A percentile compares a stretch with the other conserved stretches of the same genome.
Evolutionary conservation across 35 echinoderm and acorn worm genomes (phyloP).

Genomic region (Strongylocentrotus purpuratus): DNA sequence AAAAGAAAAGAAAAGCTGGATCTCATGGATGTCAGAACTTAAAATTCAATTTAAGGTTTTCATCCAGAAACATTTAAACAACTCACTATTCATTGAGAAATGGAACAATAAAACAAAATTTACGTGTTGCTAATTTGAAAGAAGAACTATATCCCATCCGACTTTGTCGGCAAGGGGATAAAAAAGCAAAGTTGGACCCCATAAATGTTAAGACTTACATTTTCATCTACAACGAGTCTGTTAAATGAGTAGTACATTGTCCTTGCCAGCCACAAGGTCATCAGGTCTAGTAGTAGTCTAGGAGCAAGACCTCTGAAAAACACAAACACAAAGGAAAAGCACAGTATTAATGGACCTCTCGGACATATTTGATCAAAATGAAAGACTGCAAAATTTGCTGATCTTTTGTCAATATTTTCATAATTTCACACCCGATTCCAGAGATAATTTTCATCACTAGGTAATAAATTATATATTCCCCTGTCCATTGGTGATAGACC

Average conservation of each 20-base stretch:
- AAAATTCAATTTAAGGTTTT: no score
- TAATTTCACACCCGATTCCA: neutral
- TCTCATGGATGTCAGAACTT: neutral
- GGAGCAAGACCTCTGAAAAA: conserved; percentile 83
- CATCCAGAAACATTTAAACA: no score
- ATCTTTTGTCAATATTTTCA: neutral
- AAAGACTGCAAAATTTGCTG: neutral
- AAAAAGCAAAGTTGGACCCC: no score
- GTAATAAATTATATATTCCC: no score
- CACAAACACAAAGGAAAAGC: neutral
- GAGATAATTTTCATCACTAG: neutral
- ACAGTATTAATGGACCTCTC: neutral
- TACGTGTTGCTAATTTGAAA: no score
- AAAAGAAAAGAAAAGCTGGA: no score
- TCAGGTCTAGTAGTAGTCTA: conserved; percentile 78
- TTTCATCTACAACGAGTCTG: conserved; percentile 80
- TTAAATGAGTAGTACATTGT: conserved; percentile 82
- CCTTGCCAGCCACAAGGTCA: conserved; percentile 87
- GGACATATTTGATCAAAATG: no score
- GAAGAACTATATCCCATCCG: no score
- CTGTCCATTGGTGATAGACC: no score
- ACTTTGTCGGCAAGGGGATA: no score
- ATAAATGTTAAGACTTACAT: conserved; percentile 52
- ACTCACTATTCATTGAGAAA: no score
- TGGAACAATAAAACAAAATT: no score